Evolutionary conservation across 1,140 invertebrate species (phyloP).

Genomic region (Lordiphosa mommai): DNA sequence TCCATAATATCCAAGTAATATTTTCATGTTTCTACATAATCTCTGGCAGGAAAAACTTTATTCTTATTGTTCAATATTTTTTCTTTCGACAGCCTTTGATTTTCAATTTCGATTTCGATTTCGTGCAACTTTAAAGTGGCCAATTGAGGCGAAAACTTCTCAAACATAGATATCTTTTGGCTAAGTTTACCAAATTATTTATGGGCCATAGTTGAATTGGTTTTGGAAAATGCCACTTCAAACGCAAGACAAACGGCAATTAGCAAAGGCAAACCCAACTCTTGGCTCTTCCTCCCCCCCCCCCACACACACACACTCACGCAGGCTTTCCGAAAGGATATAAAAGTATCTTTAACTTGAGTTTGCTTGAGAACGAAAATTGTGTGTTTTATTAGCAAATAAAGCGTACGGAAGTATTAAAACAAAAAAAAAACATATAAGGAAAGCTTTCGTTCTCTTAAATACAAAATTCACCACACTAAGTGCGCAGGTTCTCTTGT

Average conservation of each 20-base stretch:
- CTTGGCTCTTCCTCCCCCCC: no score
- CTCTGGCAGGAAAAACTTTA: no score
- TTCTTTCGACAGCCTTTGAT: slow-evolving; percentile 18
- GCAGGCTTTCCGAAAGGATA: no score
- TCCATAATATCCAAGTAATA: no score
- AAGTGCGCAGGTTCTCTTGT: slow-evolving; percentile 29
- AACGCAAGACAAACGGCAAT: slow-evolving; percentile 9
- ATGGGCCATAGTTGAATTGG: slow-evolving; percentile 8
- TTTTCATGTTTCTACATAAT: no score
- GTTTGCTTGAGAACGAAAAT: slow-evolving; percentile 19
- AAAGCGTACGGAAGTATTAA: slow-evolving; percentile 26
- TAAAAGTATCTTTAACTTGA: slow-evolving; percentile 3
- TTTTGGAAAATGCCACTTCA: slow-evolving; percentile 8
- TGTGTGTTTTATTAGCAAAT: slow-evolving; percentile 60
- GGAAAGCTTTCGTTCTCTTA: not conserved
- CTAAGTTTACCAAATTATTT: not conserved
- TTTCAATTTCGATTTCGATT: slow-evolving; percentile 4
- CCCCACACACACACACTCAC: no score
- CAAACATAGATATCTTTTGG: not conserved
- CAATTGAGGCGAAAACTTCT: slow-evolving; percentile 8
- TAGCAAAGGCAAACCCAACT: slow-evolving; percentile 3
- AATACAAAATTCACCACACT: slow-evolving; percentile 13
- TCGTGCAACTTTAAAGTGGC: slow-evolving; percentile 9
- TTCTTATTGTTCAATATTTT: no score
- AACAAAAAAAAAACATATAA: no score